Conservation (phyloP, 2,888 invertebrate species). For the Eupithecia tripunctaria region DNA sequence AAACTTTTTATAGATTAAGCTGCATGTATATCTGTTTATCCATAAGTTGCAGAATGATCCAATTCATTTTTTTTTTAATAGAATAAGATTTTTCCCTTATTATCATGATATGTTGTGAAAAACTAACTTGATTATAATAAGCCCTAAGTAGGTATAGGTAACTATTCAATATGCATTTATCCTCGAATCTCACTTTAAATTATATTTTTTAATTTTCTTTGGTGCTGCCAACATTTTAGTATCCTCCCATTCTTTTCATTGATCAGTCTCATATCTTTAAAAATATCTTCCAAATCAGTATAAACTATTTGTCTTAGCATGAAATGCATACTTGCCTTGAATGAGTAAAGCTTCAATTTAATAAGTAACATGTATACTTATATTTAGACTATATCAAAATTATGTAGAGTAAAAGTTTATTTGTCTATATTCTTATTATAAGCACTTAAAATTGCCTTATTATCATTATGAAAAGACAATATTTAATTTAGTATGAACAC, state of each 20-base stretch:
- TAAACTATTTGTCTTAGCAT: constrained; percentile 55
- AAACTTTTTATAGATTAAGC: constrained; percentile 16
- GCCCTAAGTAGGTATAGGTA: not conserved
- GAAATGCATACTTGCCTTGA: constrained; percentile 71
- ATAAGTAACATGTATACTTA: constrained; percentile 10
- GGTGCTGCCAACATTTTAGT: constrained; percentile 59
- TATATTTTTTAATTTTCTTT: constrained; percentile 21
- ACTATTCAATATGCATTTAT: constrained; percentile 17
- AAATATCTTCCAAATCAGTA: constrained; percentile 22
- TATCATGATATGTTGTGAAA: not conserved
- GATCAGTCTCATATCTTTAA: constrained; percentile 22
- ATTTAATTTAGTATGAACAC: constrained; percentile 13
- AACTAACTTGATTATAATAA: not conserved
- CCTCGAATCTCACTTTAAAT: constrained; percentile 22
- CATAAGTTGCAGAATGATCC: not conserved
- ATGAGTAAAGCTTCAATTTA: constrained; percentile 35
- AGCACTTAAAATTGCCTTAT: constrained; percentile 9
- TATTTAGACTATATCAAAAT: constrained; percentile 26
- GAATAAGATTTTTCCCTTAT: not conserved
- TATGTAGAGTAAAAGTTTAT: constrained; percentile 8
- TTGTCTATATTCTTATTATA: constrained; percentile 7
- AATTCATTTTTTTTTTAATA: not conserved
- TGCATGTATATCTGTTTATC: not conserved
- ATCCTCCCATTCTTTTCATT: constrained; percentile 24
- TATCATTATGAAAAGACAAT: constrained; percentile 23